phyloP scores from a whole-genome alignment of 1,140 invertebrate species.

The Cotesia typhae region DNA sequence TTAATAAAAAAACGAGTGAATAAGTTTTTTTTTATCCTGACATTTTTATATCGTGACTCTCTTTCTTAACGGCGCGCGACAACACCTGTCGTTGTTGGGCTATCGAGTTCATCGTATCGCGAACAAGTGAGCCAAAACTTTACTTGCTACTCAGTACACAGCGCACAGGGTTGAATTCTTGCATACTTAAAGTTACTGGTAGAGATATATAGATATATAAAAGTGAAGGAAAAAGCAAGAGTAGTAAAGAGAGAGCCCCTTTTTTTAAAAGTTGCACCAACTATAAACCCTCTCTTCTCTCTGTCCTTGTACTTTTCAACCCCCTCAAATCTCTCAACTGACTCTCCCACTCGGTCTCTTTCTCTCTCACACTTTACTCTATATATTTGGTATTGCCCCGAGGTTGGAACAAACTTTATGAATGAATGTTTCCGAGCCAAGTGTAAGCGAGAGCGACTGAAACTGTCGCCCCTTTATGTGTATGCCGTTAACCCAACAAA shows the following conservation, averaged over 20 bases:
- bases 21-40: background rate
- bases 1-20: slow-evolving; percentile 9
- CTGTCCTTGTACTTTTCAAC: slow-evolving; percentile 7
- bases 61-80: background rate
- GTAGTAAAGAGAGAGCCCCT: background rate
- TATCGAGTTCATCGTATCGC: slow-evolving; percentile 20
- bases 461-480: slow-evolving; percentile 22
- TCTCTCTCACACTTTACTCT: slow-evolving; percentile 2
- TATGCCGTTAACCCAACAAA: slow-evolving; percentile 31
- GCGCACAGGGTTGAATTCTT: too few relatives aligned
- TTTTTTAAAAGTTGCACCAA: background rate
- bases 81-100: slow-evolving; percentile 16
- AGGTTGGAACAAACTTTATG: slow-evolving; percentile 31
- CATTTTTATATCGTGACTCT: slow-evolving; percentile 1
- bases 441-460: slow-evolving; percentile 26
- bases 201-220: too few relatives aligned
- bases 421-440: slow-evolving; percentile 37
- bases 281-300: background rate
- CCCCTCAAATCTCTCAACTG: slow-evolving; percentile 8
- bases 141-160: background rate
- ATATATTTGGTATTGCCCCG: slow-evolving; percentile 13
- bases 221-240: too few relatives aligned
- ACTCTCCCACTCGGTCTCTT: slow-evolving; percentile 9
- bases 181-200: too few relatives aligned
- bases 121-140: background rate